Conservation (phyloP, 2,888 invertebrate species). For the Cartodere bifasciata region DNA sequence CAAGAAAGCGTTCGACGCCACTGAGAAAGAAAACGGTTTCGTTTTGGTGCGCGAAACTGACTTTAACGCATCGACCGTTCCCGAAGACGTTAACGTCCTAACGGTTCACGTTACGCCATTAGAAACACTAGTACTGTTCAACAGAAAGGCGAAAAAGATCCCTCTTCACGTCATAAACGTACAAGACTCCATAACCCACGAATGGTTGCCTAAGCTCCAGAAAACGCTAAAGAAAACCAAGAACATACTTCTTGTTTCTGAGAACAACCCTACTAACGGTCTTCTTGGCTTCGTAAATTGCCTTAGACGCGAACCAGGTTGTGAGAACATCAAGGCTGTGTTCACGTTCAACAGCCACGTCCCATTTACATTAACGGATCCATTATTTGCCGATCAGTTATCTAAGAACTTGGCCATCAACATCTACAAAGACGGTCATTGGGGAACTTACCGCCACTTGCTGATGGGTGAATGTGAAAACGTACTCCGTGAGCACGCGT, state of each 20-base stretch:
- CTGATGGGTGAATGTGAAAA: conserved; percentile 41
- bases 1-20: too few species aligned
- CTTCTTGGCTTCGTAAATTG: conserved; percentile 80
- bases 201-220: neutral
- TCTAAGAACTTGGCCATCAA: conserved; percentile 68
- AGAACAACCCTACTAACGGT: conserved; percentile 57
- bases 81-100: too few species aligned
- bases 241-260: conserved; percentile 44
- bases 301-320: conserved; percentile 57
- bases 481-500: conserved; percentile 49
- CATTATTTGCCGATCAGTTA: conserved; percentile 51
- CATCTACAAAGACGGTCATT: conserved; percentile 48
- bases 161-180: too few species aligned
- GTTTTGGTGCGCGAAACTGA: too few species aligned
- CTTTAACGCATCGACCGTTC: too few species aligned
- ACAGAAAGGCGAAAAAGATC: too few species aligned
- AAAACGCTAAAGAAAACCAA: conserved; percentile 25
- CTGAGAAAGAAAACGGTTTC: too few species aligned
- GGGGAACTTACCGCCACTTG: conserved; percentile 62
- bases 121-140: too few species aligned
- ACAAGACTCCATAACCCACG: too few species aligned
- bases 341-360: conserved; percentile 54
- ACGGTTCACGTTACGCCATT: too few species aligned
- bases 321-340: conserved; percentile 43
- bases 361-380: conserved; percentile 45